Evolutionary conservation across 2,113 vertebrate genomes (phyloP).

Genomic region (Irena cyanogastra): DNA sequence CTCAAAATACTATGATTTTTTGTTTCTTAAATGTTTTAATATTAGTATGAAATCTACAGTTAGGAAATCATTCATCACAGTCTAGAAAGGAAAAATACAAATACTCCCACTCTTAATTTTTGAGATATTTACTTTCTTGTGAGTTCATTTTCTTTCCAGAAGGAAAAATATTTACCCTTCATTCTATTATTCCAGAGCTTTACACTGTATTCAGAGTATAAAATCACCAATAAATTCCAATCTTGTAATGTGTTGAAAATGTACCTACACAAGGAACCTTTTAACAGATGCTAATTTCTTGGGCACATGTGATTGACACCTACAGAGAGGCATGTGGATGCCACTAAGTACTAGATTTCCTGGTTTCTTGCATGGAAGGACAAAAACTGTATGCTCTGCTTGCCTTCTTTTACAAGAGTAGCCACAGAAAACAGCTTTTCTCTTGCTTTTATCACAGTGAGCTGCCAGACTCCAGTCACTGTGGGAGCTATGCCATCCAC

Average conservation of each 20-base stretch:
- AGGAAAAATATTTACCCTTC: neutral
- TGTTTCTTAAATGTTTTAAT: neutral
- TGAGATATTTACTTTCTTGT: neutral
- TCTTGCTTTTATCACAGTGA: constrained; percentile 10
- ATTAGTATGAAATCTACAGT: neutral
- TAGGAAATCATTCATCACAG: neutral
- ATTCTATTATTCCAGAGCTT: neutral
- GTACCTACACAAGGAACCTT: neutral
- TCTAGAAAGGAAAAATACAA: neutral
- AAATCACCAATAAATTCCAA: neutral
- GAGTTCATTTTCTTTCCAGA: neutral
- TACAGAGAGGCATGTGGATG: neutral
- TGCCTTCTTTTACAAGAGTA: neutral
- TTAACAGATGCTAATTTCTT: neutral
- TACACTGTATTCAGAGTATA: neutral
- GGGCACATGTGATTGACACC: neutral
- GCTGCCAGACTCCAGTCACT: neutral
- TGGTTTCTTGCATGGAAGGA: neutral
- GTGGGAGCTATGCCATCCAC: neutral
- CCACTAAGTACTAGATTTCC: neutral
- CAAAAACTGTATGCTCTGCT: neutral
- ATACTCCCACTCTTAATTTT: neutral
- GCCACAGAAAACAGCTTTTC: neutral
- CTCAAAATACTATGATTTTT: neutral
- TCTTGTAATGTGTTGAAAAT: neutral